These are phyloP conservation scores for Pleuronectes platessa DNA, from an alignment of 2,113 vertebrate species.

Conservation along the genomic window DNA sequence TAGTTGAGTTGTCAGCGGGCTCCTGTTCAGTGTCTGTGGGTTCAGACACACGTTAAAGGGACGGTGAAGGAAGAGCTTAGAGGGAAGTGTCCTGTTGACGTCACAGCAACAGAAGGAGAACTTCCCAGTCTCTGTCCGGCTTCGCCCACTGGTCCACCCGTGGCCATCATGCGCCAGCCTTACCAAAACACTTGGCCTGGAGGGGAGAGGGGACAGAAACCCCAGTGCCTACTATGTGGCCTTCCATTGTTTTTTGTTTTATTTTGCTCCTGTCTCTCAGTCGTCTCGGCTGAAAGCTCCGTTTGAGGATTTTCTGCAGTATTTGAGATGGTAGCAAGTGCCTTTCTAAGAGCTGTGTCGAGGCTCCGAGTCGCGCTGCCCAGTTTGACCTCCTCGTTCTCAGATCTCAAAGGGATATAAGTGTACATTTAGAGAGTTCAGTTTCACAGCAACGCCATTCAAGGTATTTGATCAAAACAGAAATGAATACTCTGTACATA, in stretches of 20 bases:
- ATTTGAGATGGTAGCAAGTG: slow-evolving; percentile 95
- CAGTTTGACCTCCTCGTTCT: slow-evolving; percentile 78
- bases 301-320: slow-evolving; percentile 82
- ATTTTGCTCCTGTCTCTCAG: slow-evolving; percentile 59
- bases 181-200: slow-evolving; percentile 80
- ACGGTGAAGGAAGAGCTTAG: slow-evolving; percentile 37
- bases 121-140: slow-evolving; percentile 60
- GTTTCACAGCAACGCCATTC: slow-evolving; percentile 79
- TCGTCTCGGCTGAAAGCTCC: slow-evolving; percentile 69
- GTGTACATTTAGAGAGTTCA: slow-evolving; percentile 71
- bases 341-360: slow-evolving; percentile 86
- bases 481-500: slow-evolving; percentile 87
- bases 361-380: slow-evolving; percentile 82
- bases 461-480: slow-evolving; percentile 85
- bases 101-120: slow-evolving; percentile 52
- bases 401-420: slow-evolving; percentile 78
- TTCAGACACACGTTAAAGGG: slow-evolving; percentile 39
- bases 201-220: slow-evolving; percentile 70
- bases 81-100: slow-evolving; percentile 58
- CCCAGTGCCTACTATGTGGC: slow-evolving; percentile 87
- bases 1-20: slow-evolving; percentile 68
- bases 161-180: slow-evolving; percentile 80
- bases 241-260: slow-evolving; percentile 76
- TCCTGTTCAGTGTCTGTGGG: slow-evolving; percentile 63
- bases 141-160: slow-evolving; percentile 63